Percentiles rank a stretch among this genome's conserved stretches.
Evolutionary conservation across 2,797 vertebrate species (phyloP).

Genomic region (Platalea minor): DNA sequence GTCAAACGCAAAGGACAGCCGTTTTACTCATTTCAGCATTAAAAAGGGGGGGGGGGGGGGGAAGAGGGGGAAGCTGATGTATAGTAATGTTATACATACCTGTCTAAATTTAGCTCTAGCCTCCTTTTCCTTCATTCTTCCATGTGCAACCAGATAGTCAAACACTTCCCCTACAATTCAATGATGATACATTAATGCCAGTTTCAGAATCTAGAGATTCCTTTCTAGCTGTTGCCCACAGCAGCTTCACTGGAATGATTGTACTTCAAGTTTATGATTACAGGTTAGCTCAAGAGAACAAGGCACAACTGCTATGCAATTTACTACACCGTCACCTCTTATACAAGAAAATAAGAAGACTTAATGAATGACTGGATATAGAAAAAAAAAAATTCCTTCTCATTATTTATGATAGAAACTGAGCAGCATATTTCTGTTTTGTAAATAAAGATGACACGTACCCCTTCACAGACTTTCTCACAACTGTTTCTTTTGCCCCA

Average conservation of each 20-base stretch:
- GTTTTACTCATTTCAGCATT: conserved; percentile 19
- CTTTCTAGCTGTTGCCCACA: background rate
- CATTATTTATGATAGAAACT: background rate
- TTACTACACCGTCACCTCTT: background rate
- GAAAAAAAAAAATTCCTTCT: background rate
- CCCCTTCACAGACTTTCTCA: background rate
- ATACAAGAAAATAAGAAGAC: background rate
- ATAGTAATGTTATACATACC: conserved; percentile 77
- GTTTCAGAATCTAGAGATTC: background rate
- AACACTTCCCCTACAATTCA: conserved; percentile 90
- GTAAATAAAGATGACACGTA: background rate
- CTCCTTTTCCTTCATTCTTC: conserved; percentile 99
- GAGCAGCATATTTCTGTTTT: background rate
- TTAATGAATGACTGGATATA: background rate
- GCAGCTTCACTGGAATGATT: background rate
- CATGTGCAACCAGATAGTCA: conserved; percentile 96
- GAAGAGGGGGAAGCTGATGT: background rate
- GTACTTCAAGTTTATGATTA: background rate
- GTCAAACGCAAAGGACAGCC: background rate
- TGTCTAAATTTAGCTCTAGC: conserved; percentile 98
- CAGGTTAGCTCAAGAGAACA: conserved; percentile 1
- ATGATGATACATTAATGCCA: background rate
- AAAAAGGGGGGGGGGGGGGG: background rate
- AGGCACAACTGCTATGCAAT: background rate
- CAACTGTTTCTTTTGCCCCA: background rate